Evolutionary conservation across 2,888 invertebrate genomes (phyloP).

Genomic region (Adelognathus sp.): DNA sequence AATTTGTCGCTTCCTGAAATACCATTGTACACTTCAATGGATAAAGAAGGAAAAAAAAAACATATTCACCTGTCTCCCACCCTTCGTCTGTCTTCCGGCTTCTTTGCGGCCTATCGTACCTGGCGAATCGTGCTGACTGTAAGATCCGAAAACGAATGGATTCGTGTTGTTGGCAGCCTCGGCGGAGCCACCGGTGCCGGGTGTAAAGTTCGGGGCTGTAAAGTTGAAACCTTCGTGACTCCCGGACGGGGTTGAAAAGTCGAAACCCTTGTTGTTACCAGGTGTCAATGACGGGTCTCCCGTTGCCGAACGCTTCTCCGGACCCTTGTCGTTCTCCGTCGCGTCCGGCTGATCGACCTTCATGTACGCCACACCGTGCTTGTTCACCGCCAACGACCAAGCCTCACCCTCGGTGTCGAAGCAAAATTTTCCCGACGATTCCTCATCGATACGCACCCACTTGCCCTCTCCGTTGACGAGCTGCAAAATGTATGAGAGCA

Average conservation of each 20-base stretch:
- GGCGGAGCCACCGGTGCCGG: conserved; percentile 66
- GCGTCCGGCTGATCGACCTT: conserved; percentile 81
- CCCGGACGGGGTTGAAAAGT: conserved; percentile 82
- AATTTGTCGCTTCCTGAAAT: conserved; percentile 70
- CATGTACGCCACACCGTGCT: conserved; percentile 86
- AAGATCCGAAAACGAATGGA: conserved; percentile 81
- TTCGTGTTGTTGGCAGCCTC: conserved; percentile 74
- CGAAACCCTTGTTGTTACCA: conserved; percentile 82
- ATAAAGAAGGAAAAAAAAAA: neutral
- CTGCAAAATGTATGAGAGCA: conserved; percentile 70
- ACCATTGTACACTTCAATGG: conserved; percentile 13
- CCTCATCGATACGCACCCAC: conserved; percentile 86
- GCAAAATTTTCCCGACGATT: conserved; percentile 86
- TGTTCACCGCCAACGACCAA: conserved; percentile 87
- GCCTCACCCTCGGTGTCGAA: conserved; percentile 87
- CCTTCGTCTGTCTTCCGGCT: neutral
- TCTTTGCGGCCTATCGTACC: conserved; percentile 55
- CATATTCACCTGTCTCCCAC: conserved; percentile 5
- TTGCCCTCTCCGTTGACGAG: conserved; percentile 85
- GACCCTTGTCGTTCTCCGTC: conserved; percentile 76
- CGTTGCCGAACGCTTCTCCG: conserved; percentile 67
- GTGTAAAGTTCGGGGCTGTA: conserved; percentile 69
- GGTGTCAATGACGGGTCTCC: conserved; percentile 73
- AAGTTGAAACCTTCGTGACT: conserved; percentile 76
- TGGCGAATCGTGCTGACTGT: conserved; percentile 74